Evolutionary conservation across 1,140 invertebrate species (phyloP).

Genomic region (Drosophila tropicalis): DNA sequence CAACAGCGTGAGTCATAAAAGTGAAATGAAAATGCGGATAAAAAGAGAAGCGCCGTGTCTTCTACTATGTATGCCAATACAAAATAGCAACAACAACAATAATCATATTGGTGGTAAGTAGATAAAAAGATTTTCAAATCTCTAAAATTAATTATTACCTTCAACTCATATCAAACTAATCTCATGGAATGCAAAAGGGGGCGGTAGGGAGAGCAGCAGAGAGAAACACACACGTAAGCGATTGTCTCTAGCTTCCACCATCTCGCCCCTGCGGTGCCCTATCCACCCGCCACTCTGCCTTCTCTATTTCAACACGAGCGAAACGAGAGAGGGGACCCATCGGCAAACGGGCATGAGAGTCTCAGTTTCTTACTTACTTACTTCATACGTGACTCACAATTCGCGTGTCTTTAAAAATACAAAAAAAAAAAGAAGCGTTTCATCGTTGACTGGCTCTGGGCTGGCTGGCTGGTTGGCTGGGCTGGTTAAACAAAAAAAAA

Average conservation of each 20-base stretch:
- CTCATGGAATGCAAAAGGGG: not conserved
- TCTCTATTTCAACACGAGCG: conserved; percentile 50
- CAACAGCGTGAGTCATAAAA: conserved; percentile 83
- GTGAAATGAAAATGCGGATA: conserved; percentile 86
- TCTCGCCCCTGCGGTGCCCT: no score
- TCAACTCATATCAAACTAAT: not conserved
- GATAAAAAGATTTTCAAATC: not conserved
- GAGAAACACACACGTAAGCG: conserved; percentile 41
- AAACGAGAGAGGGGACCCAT: conserved; percentile 16
- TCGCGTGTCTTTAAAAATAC: conserved; percentile 78
- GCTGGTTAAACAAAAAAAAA: conserved; percentile 43
- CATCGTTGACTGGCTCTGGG: conserved; percentile 43
- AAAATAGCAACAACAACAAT: conserved; percentile 59
- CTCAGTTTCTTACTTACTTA: conserved; percentile 74
- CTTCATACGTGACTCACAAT: conserved; percentile 79
- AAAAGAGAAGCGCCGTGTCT: conserved; percentile 87
- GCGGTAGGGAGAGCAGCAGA: conserved; percentile 9
- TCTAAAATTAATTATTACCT: no score
- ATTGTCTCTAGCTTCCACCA: conserved; percentile 6
- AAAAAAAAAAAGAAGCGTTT: conserved; percentile 78
- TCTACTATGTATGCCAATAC: conserved; percentile 85
- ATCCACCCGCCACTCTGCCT: conserved; percentile 5
- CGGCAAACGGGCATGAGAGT: conserved; percentile 48
- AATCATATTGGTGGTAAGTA: conserved; percentile 84
- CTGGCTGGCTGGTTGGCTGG: conserved; percentile 45